These are phyloP conservation scores for Neocrepidodera transversa DNA, from an alignment of 2,888 invertebrate genomes.

Conservation along the genomic window DNA sequence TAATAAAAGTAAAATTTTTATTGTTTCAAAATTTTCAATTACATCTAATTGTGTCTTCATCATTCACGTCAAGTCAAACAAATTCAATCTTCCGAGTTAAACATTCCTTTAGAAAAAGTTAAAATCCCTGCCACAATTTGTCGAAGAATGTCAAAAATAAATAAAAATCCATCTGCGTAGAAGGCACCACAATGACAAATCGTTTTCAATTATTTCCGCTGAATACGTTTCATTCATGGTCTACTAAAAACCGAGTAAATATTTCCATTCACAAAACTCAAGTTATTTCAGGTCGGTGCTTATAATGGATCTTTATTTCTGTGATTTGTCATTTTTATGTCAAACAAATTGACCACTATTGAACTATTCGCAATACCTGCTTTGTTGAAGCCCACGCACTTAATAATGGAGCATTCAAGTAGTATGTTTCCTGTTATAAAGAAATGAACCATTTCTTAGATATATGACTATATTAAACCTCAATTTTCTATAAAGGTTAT, in stretches of 20 bases:
- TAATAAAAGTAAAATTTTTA: too few species aligned
- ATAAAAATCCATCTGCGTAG: conserved; percentile 24
- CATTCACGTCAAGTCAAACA: background rate
- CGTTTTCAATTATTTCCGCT: conserved; percentile 37
- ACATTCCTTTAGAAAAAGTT: conserved; percentile 15
- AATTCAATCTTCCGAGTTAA: background rate
- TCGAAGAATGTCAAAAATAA: conserved; percentile 31
- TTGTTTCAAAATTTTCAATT: too few species aligned
- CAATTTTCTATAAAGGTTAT: too few species aligned
- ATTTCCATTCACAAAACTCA: conserved; percentile 45
- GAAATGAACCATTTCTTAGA: conserved; percentile 6
- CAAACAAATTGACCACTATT: conserved; percentile 50
- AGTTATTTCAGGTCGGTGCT: conserved; percentile 39
- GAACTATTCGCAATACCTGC: conserved; percentile 37
- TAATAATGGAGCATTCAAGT: conserved; percentile 34
- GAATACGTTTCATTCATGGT: conserved; percentile 38
- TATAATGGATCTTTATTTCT: conserved; percentile 43
- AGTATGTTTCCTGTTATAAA: conserved; percentile 35
- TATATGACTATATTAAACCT: background rate
- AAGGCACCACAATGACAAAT: conserved; percentile 30
- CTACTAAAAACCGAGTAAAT: conserved; percentile 47
- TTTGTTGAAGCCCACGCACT: conserved; percentile 28
- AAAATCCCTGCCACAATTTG: conserved; percentile 9
- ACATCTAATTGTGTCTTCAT: too few species aligned
- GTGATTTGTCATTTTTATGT: conserved; percentile 52